Evolutionary conservation across 2,888 invertebrate species (phyloP).

Genomic region (Oscheius onirici): DNA sequence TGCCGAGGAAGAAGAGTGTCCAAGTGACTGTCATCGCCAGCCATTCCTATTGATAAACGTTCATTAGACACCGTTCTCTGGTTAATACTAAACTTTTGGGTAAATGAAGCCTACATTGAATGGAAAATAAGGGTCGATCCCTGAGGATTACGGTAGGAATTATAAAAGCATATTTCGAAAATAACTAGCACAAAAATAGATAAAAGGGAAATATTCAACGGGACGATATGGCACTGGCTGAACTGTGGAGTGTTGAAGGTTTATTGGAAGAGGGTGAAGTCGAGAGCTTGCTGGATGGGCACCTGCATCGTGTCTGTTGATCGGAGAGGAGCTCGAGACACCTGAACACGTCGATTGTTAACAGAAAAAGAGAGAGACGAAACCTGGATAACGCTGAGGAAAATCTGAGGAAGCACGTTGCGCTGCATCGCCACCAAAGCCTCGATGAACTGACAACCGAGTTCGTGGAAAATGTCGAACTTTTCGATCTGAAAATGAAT

Average conservation of each 20-base stretch:
- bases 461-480: slow-evolving; percentile 40
- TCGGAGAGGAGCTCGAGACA: slow-evolving; percentile 29
- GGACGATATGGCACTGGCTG: slow-evolving; percentile 17
- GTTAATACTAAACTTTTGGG: too few relatives aligned
- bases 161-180: neutral
- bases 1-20: too few relatives aligned
- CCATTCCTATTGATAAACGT: neutral
- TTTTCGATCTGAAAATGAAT: slow-evolving; percentile 41
- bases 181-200: neutral
- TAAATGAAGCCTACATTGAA: too few relatives aligned
- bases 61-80: too few relatives aligned
- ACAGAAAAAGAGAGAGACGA: neutral
- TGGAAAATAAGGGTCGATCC: neutral
- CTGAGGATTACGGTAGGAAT: neutral
- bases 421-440: slow-evolving; percentile 1
- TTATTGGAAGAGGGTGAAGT: slow-evolving; percentile 23
- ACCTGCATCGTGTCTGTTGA: slow-evolving; percentile 16
- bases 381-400: slow-evolving; percentile 24
- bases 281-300: slow-evolving; percentile 9
- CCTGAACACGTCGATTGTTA: neutral
- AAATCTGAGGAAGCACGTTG: slow-evolving; percentile 1
- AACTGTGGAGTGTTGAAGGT: neutral
- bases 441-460: slow-evolving; percentile 37
- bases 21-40: neutral
- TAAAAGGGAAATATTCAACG: neutral